Conservation (phyloP, 64 coral and sea anemone species). For the Stylophora pistillata region DNA sequence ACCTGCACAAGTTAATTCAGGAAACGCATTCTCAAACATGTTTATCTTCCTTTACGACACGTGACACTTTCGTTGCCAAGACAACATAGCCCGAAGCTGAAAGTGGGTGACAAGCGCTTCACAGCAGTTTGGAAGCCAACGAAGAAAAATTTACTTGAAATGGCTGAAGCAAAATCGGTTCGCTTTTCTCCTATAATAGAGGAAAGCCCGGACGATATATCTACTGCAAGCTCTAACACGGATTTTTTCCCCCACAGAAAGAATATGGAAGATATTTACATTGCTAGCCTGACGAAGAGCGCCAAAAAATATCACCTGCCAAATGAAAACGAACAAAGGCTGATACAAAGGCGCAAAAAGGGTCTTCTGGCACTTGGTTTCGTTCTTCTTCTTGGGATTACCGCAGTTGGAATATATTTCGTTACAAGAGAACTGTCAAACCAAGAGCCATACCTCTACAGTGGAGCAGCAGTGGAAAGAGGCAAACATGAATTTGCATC, state of each 20-base stretch:
- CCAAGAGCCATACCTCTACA: neutral
- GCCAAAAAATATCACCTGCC: neutral
- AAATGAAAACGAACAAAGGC: neutral
- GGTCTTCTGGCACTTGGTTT: neutral
- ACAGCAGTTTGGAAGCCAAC: neutral
- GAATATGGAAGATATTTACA: neutral
- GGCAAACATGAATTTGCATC: neutral
- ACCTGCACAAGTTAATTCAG: neutral
- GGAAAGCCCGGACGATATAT: neutral
- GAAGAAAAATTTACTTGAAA: neutral
- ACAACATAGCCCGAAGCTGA: neutral
- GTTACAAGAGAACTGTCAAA: conserved; percentile 1
- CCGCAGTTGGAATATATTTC: neutral
- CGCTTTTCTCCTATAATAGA: conserved; percentile 12
- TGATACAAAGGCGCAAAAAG: neutral
- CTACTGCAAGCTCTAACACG: neutral
- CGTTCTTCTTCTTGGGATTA: conserved; percentile 23
- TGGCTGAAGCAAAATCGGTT: conserved; percentile 16
- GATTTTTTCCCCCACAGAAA: neutral
- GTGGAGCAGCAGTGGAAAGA: neutral
- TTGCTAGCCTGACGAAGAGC: neutral
- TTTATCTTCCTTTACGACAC: neutral
- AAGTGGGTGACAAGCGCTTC: neutral
- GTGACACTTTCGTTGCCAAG: neutral
- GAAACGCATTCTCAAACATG: neutral